Base-by-base conservation (phyloP, 2,113 vertebrate genomes). In the Varanus salvator region DNA sequence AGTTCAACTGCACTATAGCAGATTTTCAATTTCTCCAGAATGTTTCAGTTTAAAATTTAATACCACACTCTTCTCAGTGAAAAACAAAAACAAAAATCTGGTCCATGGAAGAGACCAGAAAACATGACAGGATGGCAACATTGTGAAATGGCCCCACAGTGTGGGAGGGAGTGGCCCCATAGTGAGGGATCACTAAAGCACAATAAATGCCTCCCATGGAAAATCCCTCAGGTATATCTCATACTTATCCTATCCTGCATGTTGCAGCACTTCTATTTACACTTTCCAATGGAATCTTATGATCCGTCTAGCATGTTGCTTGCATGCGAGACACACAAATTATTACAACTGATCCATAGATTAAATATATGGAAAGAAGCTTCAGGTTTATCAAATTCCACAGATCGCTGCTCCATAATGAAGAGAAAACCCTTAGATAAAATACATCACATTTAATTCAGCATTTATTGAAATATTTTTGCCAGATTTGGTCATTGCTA, bases 361-460 rank as follows among this genome's bases (percentile, higher is more conserved):
- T 87, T 89, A 91, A 91, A 34, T 66, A 38, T n/a, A 87, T 44
- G 9, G 91, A 86, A 92, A 89, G n/a, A 66, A 64, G 31, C 81
- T 66, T 27, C 54, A 17, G 80, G 72, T 60, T 93, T 54, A 80
- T n/a, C 64, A 34, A 38, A 86, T 50, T 88, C 75, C 4, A 84
- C 12, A 87, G 7, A 4, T 50, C 54, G 66, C 4, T 17, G 21
- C 57, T 54, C 50, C 21, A 84, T 81, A 9, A 4, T 54, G 48
- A 31, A 82, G 4, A 91, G 60, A 48, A 66, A 4, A 91, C 9
- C 48, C 8, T 60, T 25, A 14, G 64, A 87, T 89, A 66, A 91
- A 80, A 14, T 2, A 81, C 87, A 90, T 11, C 11, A 91, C 0
- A 68, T 57, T 81, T 14, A 60, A 8, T 91, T 90, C 48, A 29